Conservation (phyloP, 1,140 invertebrate genomes). For the Drosophila pachea region DNA sequence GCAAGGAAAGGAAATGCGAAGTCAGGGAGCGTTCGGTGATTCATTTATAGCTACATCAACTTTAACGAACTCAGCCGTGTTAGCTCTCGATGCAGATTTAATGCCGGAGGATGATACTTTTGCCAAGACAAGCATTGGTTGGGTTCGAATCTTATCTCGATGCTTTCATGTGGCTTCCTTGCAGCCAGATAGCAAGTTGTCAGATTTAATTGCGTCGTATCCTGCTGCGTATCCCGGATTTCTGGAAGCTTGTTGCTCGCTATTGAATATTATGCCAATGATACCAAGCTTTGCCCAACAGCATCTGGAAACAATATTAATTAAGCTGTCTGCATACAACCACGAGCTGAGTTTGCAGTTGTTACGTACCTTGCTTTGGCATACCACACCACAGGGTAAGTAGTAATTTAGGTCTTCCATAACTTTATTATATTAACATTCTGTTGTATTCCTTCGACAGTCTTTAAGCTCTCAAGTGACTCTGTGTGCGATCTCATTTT, state of each 20-base stretch:
- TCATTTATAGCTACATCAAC: conserved; percentile 42
- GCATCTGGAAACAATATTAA: conserved; percentile 83
- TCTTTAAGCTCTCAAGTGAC: conserved; percentile 80
- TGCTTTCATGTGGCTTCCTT: conserved; percentile 72
- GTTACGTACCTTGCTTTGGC: conserved; percentile 82
- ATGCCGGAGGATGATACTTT: conserved; percentile 74
- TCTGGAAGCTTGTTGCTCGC: conserved; percentile 86
- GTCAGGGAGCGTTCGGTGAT: conserved; percentile 45
- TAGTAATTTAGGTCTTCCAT: not conserved
- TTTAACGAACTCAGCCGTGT: conserved; percentile 29
- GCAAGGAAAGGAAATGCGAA: conserved; percentile 42
- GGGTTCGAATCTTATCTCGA: conserved; percentile 72
- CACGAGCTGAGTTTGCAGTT: conserved; percentile 81
- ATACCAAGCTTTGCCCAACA: conserved; percentile 82
- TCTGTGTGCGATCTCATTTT: conserved; percentile 89
- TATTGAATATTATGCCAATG: conserved; percentile 85
- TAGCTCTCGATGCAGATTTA: conserved; percentile 50
- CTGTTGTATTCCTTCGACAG: conserved; percentile 27
- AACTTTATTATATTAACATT: not conserved
- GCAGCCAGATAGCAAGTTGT: conserved; percentile 78
- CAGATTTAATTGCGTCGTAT: conserved; percentile 81
- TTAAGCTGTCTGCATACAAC: conserved; percentile 83
- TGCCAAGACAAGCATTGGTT: conserved; percentile 77
- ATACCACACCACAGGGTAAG: conserved; percentile 78
- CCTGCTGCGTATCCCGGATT: conserved; percentile 84